Base-by-base conservation (phyloP, 2,888 invertebrate species). In the Sylvicola cinctus region DNA sequence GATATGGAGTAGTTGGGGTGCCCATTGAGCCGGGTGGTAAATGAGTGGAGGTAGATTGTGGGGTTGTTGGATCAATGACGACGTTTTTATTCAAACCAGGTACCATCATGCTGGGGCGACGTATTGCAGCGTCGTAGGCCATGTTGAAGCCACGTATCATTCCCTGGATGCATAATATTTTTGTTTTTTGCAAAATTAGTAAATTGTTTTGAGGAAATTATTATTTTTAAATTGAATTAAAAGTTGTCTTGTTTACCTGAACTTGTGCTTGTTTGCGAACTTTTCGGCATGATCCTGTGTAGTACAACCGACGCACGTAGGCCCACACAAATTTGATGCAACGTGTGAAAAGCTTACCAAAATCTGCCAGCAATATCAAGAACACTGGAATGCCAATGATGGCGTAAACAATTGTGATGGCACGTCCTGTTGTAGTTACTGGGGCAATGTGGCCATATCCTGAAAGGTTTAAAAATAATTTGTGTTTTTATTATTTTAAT, bases 371-470 rank as follows among this genome's bases (percentile, higher is more conserved):
- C 12, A 93, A 75, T 36, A 96, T 84, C 44, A 96, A 65, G 58
- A 96, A 91, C 46, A 96, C 66, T 0, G 96, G 96, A 46, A 96
- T 95, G 10, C 96, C 96, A 41, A 96, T 72, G 40, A 87, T 73
- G 17, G 96, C 87, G 54, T 98, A 98, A 16, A 85, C 62, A 42
- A 98, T 90, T 2, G 93, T 91, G 32, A 90, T 67, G 2, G 79
- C 72, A 40, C 80, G 70, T 7, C 95, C 96, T 10, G 75, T 70
- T 5, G 62, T 69, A 10, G 96, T 96, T 44, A 77, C 78, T 1
- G 96, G 95, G 32, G 83, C 77, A 46, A 96, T 84, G 55, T 96
- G 90, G 39, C 96, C 95, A 61, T 96, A 96, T 48, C 95, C 95
- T 95, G 63, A 29, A 63, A 62, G 32, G 30, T 40, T 7, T n/a